A percentile compares a stretch with the other conserved stretches of the same genome.
Conservation (phyloP, 2,797 vertebrate genomes). For the Pipistrellus pygmaeus region DNA sequence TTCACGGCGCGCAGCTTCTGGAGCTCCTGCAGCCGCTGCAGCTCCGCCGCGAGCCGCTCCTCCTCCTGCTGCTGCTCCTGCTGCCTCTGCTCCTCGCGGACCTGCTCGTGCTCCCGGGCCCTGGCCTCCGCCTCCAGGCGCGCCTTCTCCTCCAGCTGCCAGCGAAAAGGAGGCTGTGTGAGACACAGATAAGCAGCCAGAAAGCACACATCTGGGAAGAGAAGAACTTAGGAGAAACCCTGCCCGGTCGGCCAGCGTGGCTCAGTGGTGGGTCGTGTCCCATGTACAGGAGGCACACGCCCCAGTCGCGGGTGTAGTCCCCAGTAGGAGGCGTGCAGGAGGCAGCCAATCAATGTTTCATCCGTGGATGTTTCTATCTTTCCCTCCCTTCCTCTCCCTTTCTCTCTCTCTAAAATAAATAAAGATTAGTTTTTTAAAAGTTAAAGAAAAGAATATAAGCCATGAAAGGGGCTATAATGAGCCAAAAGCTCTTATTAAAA, state of each 20-base stretch:
- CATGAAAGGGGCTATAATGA: not conserved
- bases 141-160: conserved; percentile 96
- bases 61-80: conserved; percentile 89
- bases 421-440: no score
- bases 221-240: not conserved
- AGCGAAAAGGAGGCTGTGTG: not conserved
- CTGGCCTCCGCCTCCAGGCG: conserved; percentile 94
- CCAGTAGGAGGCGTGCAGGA: not conserved
- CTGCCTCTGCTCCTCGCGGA: conserved; percentile 91
- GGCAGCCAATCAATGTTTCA: not conserved
- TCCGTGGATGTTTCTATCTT: not conserved
- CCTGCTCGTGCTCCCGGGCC: conserved; percentile 92
- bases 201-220: not conserved
- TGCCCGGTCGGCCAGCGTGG: no score
- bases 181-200: not conserved
- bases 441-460: not conserved
- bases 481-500: not conserved
- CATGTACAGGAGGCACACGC: not conserved
- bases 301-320: not conserved
- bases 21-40: conserved; percentile 94
- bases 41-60: conserved; percentile 92
- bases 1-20: conserved; percentile 93
- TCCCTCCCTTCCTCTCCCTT: no score
- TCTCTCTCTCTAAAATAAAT: no score
- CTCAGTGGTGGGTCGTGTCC: not conserved